phyloP scores from a whole-genome alignment of 2,797 vertebrate genomes.

The Gadopsis marmoratus region DNA sequence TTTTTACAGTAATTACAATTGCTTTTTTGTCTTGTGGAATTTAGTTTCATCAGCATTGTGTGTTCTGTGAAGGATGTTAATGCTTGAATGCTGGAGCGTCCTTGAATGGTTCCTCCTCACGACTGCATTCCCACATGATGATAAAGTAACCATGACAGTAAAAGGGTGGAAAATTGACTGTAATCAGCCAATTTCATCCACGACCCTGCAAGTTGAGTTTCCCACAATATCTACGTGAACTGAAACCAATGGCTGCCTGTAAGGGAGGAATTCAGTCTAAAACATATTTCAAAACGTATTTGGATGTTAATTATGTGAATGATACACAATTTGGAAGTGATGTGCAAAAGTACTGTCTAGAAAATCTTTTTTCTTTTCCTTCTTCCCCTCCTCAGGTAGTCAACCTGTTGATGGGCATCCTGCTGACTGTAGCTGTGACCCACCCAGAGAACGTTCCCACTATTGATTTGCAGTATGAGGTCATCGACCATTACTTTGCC shows the following conservation, averaged over 20 bases:
- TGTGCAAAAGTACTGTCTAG: not conserved
- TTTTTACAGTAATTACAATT: not conserved
- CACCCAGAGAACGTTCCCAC: constrained; percentile 94
- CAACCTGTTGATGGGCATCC: constrained; percentile 96
- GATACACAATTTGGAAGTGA: not conserved
- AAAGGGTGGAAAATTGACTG: not conserved
- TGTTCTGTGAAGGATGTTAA: not conserved
- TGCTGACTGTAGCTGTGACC: constrained; percentile 96
- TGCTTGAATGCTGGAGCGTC: not conserved
- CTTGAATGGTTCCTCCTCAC: not conserved
- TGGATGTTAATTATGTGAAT: not conserved
- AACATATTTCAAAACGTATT: not conserved
- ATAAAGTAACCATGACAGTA: constrained; percentile 9
- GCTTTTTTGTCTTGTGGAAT: not conserved
- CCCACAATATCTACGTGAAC: not conserved
- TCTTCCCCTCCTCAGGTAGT: constrained; percentile 87
- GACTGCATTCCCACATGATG: not conserved
- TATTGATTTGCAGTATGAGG: constrained; percentile 97
- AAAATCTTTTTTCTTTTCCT: not conserved
- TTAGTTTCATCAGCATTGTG: not conserved
- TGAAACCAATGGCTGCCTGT: not conserved
- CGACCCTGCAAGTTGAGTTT: not conserved
- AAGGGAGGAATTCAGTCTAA: not conserved
- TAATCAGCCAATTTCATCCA: not conserved
- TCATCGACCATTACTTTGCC: constrained; percentile 97